Conservation (phyloP, 1,140 invertebrate genomes). For the Charaxes varanes region DNA sequence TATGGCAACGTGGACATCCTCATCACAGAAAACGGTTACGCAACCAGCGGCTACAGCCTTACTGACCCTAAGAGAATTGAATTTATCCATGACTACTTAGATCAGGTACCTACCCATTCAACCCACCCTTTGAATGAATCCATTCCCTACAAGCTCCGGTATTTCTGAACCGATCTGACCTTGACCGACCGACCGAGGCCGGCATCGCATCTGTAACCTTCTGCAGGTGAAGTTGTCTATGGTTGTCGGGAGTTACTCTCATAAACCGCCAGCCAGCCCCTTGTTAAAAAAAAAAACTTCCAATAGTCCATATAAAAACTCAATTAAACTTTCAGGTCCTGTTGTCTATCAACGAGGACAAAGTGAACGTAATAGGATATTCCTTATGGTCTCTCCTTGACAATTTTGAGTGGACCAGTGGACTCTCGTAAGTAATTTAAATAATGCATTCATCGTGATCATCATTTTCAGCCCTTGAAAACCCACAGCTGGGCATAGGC, state of each 20-base stretch:
- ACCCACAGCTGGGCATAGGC: too few species aligned
- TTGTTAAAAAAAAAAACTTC: too few species aligned
- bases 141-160: too few species aligned
- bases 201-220: neutral
- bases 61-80: constrained; percentile 73
- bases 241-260: too few species aligned
- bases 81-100: constrained; percentile 38
- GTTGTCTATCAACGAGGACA: constrained; percentile 26
- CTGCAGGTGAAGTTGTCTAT: neutral
- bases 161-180: too few species aligned
- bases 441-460: too few species aligned
- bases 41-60: constrained; percentile 63
- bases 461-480: too few species aligned
- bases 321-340: constrained; percentile 23
- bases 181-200: too few species aligned
- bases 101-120: too few species aligned
- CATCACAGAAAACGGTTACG: constrained; percentile 81
- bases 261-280: too few species aligned
- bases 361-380: constrained; percentile 67
- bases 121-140: too few species aligned
- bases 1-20: constrained; percentile 78
- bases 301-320: too few species aligned
- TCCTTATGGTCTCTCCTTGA: constrained; percentile 82
- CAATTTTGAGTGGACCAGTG: constrained; percentile 81
- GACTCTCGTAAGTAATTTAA: constrained; percentile 43